phyloP scores from a whole-genome alignment of 2,797 vertebrate genomes.

The Anabas testudineus region DNA sequence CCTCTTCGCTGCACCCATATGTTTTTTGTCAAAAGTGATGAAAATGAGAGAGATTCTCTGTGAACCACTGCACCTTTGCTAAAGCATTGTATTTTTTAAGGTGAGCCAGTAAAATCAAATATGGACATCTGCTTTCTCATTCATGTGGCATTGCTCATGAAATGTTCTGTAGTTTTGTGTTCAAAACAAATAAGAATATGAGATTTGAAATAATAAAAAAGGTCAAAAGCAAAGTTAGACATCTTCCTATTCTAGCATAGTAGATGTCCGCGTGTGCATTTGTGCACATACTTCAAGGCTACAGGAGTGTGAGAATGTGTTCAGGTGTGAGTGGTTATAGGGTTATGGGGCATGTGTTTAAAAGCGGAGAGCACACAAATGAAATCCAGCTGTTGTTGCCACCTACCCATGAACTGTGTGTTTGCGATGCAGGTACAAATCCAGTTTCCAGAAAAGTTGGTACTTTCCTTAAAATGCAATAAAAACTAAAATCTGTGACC shows the following conservation, averaged over 20 bases:
- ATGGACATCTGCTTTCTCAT: conserved; percentile 9
- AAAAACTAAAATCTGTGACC: no score
- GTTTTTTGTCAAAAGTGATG: background rate
- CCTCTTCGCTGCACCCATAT: background rate
- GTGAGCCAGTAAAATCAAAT: conserved; percentile 24
- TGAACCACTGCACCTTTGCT: conserved; percentile 40
- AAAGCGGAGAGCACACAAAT: conserved; percentile 54
- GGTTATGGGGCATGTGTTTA: conserved; percentile 41
- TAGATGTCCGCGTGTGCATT: conserved; percentile 4
- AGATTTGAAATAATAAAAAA: background rate
- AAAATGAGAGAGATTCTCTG: conserved; percentile 9
- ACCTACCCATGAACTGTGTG: conserved; percentile 9
- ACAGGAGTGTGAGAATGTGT: conserved; percentile 46
- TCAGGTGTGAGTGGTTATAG: conserved; percentile 45
- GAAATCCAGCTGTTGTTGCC: conserved; percentile 62
- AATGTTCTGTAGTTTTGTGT: background rate
- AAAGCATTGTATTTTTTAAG: conserved; percentile 31
- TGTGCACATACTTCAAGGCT: conserved; percentile 16
- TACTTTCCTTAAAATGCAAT: no score
- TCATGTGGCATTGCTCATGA: background rate
- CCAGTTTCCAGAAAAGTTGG: no score
- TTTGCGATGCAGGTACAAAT: conserved; percentile 7
- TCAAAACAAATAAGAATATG: background rate
- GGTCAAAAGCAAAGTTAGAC: background rate
- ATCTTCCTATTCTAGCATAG: background rate